Evolutionary conservation across 2,113 vertebrate species (phyloP).

Genomic region (Noctilio leporinus): DNA sequence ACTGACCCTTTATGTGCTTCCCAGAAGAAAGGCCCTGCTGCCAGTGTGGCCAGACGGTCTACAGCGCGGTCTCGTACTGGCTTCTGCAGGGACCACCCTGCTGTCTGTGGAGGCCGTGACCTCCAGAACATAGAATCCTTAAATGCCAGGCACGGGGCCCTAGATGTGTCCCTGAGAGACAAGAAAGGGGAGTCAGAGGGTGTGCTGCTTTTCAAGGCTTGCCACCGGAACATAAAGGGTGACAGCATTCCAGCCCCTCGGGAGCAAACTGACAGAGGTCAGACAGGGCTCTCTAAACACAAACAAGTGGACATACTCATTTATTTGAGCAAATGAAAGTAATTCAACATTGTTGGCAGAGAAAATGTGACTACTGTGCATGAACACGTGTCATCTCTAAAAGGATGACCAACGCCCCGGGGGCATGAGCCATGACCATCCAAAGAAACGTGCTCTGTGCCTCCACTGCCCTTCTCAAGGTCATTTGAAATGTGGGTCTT

Average conservation of each 20-base stretch:
- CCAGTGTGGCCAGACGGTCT: rapidly evolving
- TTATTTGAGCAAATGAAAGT: neutral
- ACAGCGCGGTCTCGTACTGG: too few species aligned
- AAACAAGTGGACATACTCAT: neutral
- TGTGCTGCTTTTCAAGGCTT: neutral
- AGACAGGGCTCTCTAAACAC: neutral
- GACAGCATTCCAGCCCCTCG: rapidly evolving
- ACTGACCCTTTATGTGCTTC: neutral
- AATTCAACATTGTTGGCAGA: neutral
- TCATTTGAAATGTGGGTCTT: rapidly evolving
- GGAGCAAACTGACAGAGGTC: neutral
- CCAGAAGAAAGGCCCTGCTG: rapidly evolving
- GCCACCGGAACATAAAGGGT: neutral
- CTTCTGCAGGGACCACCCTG: neutral
- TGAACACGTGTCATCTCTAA: neutral
- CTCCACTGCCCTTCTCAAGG: rapidly evolving
- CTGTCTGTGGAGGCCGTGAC: neutral
- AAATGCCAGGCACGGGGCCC: neutral
- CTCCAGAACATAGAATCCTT: neutral
- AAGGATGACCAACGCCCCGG: neutral
- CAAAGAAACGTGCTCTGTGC: rapidly evolving
- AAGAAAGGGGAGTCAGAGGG: neutral
- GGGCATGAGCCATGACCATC: too few species aligned
- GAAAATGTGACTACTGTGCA: neutral
- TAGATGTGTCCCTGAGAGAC: neutral